Conservation (phyloP, 2,113 vertebrate genomes). For the Cichladusa arquata region DNA sequence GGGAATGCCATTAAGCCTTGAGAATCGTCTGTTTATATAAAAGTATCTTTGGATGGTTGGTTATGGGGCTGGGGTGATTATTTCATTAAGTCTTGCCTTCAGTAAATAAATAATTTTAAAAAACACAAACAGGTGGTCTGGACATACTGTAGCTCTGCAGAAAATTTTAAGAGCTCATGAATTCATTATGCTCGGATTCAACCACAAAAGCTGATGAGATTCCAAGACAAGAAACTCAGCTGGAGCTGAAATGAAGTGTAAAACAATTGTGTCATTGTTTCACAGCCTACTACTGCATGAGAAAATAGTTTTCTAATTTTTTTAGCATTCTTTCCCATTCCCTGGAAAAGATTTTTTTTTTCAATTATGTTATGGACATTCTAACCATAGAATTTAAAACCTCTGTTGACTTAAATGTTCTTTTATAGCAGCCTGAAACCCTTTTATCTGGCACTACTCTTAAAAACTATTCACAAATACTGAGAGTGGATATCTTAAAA, state of each 20-base stretch:
- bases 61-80: neutral
- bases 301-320: neutral
- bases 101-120: neutral
- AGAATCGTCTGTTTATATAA: neutral
- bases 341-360: neutral
- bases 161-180: neutral
- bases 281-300: neutral
- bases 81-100: neutral
- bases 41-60: neutral
- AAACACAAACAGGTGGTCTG: neutral
- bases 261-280: neutral
- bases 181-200: neutral
- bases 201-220: neutral
- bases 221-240: neutral
- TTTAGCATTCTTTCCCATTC: neutral
- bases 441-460: neutral
- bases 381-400: neutral
- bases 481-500: neutral
- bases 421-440: neutral
- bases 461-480: conserved; percentile 1
- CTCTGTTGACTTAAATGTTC: neutral
- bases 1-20: neutral
- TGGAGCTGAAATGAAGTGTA: neutral
- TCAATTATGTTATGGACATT: neutral
- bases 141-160: neutral